phyloP scores from a whole-genome alignment of 1,140 invertebrate genomes.

The Platyscapa corneri region DNA sequence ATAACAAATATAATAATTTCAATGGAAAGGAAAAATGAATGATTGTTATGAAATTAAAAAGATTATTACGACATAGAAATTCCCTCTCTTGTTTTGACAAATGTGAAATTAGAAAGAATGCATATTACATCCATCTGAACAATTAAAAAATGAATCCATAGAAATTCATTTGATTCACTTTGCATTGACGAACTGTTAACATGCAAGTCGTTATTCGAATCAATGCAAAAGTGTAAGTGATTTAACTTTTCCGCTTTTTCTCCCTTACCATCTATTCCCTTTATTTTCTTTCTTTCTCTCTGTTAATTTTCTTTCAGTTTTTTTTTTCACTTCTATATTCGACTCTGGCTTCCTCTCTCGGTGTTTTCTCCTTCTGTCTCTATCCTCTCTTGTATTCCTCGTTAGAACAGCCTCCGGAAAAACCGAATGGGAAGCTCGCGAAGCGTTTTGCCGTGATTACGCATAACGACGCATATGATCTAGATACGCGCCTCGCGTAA shows the following conservation, averaged over 20 bases:
- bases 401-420: conserved; percentile 25
- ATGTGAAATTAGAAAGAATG: too few relatives aligned
- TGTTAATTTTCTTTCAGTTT: conserved; percentile 2
- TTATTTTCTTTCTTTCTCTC: background rate
- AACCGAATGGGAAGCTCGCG: conserved; percentile 29
- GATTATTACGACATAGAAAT: too few relatives aligned
- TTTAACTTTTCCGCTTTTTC: conserved; percentile 31
- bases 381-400: background rate
- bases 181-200: conserved; percentile 34
- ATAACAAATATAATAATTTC: background rate
- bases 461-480: conserved; percentile 50
- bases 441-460: conserved; percentile 50
- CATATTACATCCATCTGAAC: background rate
- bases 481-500: conserved; percentile 36
- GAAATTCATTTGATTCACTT: conserved; percentile 31
- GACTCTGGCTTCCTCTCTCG: background rate
- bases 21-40: too few relatives aligned
- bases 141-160: background rate
- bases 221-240: conserved; percentile 31
- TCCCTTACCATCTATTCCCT: background rate
- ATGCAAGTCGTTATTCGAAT: conserved; percentile 1
- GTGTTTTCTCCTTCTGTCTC: background rate
- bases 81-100: too few relatives aligned
- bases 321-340: background rate
- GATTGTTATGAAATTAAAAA: too few relatives aligned